These are phyloP conservation scores for Denticeps clupeoides DNA, from an alignment of 2,797 vertebrate genomes.

Conservation along the genomic window DNA sequence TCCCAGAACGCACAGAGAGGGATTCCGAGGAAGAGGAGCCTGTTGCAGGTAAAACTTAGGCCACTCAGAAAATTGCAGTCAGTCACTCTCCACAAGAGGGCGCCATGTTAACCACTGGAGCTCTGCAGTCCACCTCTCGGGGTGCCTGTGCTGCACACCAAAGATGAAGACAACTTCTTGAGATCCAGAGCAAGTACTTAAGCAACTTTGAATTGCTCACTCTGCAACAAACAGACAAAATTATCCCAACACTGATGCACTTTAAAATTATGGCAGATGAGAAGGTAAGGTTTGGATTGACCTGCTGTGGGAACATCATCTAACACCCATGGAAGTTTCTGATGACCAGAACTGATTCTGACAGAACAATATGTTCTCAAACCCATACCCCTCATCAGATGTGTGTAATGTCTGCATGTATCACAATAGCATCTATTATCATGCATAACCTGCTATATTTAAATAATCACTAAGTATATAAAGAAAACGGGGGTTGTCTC, in stretches of 20 bases:
- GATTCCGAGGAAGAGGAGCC: conserved; percentile 66
- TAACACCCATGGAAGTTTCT: conserved; percentile 9
- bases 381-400: neutral
- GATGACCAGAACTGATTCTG: neutral
- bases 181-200: too few relatives aligned
- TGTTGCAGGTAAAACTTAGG: conserved; percentile 76
- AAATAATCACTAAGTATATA: neutral
- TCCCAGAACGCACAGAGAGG: conserved; percentile 72
- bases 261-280: too few relatives aligned
- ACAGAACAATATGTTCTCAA: conserved; percentile 4
- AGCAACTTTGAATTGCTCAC: too few relatives aligned
- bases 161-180: too few relatives aligned
- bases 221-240: too few relatives aligned
- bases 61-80: conserved; percentile 32
- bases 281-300: conserved; percentile 24
- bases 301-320: conserved; percentile 10
- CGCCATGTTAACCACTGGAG: too few relatives aligned
- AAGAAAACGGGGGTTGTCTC: too few relatives aligned
- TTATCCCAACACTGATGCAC: too few relatives aligned
- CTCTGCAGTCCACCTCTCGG: too few relatives aligned
- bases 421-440: neutral
- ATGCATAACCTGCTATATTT: conserved; percentile 1
- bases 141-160: too few relatives aligned
- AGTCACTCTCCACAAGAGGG: neutral
- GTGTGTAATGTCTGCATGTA: too few relatives aligned